Base-by-base conservation (phyloP, 1,140 invertebrate species). In the Rhyzopertha dominica region DNA sequence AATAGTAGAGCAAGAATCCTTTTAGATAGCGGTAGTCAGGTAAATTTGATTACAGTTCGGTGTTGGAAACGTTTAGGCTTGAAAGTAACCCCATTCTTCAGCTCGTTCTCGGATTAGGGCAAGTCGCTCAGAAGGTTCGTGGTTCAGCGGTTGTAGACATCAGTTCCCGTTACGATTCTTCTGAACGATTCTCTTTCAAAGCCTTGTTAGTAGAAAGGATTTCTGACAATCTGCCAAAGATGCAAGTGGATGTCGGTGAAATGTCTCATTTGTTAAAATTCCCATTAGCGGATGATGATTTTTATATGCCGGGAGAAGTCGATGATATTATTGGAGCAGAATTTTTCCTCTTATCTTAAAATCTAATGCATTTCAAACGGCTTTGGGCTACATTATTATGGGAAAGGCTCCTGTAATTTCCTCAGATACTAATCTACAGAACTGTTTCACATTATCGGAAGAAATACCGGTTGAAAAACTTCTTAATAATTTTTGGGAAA, bases 331-430 rank as follows among this genome's bases (percentile, higher is more conserved):
- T 36, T 20, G 34, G 34, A 18, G 18, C 3, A 8, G 18, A 36
- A 16, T 19, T 35, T 5, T 16, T 35, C 10, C 3, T 19, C 7
- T 9, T 7, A 35, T 35, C n/a, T 8, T 12, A 19, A 26, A 26
- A 17, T 3, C 34, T 18, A 9, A 10, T 9, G 34, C 34, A 8
- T 4, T 16, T 10, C 12, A 36, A 16, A 36, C 34, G 3, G 19
- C 18, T 18, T 36, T 36, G 3, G 34, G 18, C 10, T 36, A 36
- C 7, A 22, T 36, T 20, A 36, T 36, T 9, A 36, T 36, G 34
- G 34, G 34, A 9, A 36, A 36, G 13, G 13, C 23, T 18, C 16
- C 34, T 7, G 16, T 36, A 7, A 36, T 14, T 14, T 34, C 31
- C 18, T n/a, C n/a, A 9, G 14, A n/a, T 12, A 10, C 10, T 4